Evolutionary conservation across 2,888 invertebrate genomes (phyloP), one percentile per base, ranked within the genome.

Genomic region (Pseudanteris insignis): DNA sequence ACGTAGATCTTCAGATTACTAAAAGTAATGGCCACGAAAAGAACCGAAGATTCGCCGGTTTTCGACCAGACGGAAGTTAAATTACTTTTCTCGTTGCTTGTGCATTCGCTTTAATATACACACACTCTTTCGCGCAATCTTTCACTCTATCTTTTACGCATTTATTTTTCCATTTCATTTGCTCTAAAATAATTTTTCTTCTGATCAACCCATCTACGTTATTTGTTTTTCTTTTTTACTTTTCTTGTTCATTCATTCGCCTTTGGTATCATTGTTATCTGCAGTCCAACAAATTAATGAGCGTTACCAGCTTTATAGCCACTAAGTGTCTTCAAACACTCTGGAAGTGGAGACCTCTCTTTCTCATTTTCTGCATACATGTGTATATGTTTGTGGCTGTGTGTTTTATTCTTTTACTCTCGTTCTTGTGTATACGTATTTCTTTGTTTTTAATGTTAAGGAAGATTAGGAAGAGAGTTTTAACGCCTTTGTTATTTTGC

Each of bases 381-480:
- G 18, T 18, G 18, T 18, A 18, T 4, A 6, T 18, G n/a, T n/a
- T n/a, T n/a, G 18, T 18, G 18, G 18, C 6, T 18, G 18, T 18
- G 18, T 18, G 18, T 18, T 18, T 6, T 4, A 18, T 6, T 6
- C 18, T 18, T 18, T 18, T 18, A 6, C 18, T 18, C 6, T 4
- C 10, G 15, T 12, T 29, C 9, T 28, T 8, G 7, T 13, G 11
- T 24, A n/a, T n/a, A n/a, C n/a, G 18, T 14, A 13, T 25, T 7
- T 13, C 24, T 29, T 25, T 47, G 9, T 21, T 43, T 9, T 36
- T 36, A 37, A 29, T 30, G 25, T 24, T 41, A 47, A 57, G 55
- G 55, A 57, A 57, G 55, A 57, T 24, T 57, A 57, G 57, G 57
- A 57, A 57, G 57, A 57, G 57, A n/a, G 48, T 41, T 41, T 36